Percentiles rank a stretch among this genome's conserved stretches.
Conservation (phyloP, 2,113 vertebrate genomes). For the Hipposideros armiger region DNA sequence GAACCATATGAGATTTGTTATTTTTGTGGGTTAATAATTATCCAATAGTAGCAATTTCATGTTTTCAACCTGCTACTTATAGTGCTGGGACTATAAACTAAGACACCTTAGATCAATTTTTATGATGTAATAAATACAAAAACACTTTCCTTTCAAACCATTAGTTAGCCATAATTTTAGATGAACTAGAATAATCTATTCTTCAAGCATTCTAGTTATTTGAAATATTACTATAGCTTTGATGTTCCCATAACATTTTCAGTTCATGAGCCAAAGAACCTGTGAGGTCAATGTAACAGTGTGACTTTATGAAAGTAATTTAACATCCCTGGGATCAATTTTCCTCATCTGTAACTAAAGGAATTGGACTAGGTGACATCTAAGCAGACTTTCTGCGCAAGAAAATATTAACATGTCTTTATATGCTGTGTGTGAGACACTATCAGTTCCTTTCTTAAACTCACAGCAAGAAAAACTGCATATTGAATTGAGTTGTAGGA, state of each 20-base stretch:
- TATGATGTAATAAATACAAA: constrained; percentile 51
- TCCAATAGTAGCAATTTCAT: constrained; percentile 13
- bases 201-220: constrained; percentile 7
- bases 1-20: constrained; percentile 1
- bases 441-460: constrained; percentile 34
- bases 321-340: neutral
- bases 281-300: neutral
- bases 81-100: neutral
- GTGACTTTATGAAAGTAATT: constrained; percentile 7
- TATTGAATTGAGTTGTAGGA: constrained; percentile 49
- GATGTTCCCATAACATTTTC: constrained; percentile 26
- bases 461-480: constrained; percentile 14
- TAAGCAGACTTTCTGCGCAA: neutral
- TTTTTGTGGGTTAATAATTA: constrained; percentile 15
- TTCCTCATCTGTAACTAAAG: constrained; percentile 29
- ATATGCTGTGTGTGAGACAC: neutral
- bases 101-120: constrained; percentile 37
- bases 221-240: constrained; percentile 7
- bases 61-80: constrained; percentile 19
- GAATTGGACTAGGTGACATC: constrained; percentile 16
- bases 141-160: constrained; percentile 28
- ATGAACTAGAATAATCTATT: constrained; percentile 5
- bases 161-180: constrained; percentile 29
- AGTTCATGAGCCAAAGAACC: neutral
- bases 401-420: neutral